Base-by-base conservation (phyloP, 2,113 vertebrate species). In the Pangasianodon hypophthalmus region DNA sequence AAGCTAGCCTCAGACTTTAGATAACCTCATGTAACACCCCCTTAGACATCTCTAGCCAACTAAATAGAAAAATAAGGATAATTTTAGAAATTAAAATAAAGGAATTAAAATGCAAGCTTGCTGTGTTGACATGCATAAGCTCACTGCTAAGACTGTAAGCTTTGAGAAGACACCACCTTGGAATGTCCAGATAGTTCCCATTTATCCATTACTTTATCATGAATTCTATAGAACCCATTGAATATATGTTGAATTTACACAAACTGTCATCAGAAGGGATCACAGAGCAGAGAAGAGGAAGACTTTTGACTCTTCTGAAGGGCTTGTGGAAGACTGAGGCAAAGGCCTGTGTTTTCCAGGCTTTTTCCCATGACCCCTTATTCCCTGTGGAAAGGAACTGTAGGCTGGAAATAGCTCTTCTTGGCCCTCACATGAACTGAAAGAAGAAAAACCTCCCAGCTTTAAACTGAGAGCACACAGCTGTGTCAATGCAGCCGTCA, bases 301-400 rank as follows among this genome's bases (percentile, higher is more conserved):
- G 41, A 69, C 83, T 75, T 87, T 77, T 21, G 69, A 90, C 90
- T 87, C 58, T 48, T 62, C 16, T 19, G 56, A 73, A 46, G 80
- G 50, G 84, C 88, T 32, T 58, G 60, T 60, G 85, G 64, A 88
- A 90, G 91, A 90, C 56, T 69, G 88, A 90, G 89, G 88, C 91
- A 90, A 91, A 88, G 90, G 93, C 92, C 85, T 92, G 91, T 88
- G 91, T 94, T 94, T 95, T 95, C 93, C 94, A 95, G 83, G 95
- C 94, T 95, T 87, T 91, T 95, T 96, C 96, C 93, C 96, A 96
- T 95, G 96, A 96, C 96, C 96, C 92, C 93, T 92, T 93, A 92
- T 92, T 92, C 92, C 90, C 93, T 92, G 91, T 92, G 93, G 92
- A 94, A 93, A 95, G 94, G 93, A 96, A 94, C 93, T 93, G 84